Percentiles rank a stretch among this genome's conserved stretches.
Conservation (phyloP, 2,113 vertebrate species). For the Hemichromis elongatus region DNA sequence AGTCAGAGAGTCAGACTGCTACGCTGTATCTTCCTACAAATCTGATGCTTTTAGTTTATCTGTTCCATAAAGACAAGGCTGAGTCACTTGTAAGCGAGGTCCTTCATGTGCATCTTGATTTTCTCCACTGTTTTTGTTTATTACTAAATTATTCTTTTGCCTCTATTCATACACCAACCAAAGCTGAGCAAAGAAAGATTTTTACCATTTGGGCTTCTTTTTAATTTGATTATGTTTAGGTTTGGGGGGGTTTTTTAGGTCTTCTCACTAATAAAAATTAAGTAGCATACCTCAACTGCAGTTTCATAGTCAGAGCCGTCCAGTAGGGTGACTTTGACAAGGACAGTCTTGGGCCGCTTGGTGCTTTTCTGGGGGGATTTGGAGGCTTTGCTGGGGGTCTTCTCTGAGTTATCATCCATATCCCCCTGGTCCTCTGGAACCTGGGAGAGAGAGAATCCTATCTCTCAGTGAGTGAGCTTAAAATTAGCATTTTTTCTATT, state of each 20-base stretch:
- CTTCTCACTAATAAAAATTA: not conserved
- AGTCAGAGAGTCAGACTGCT: not conserved
- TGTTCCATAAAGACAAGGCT: not conserved
- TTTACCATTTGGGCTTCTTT: not conserved
- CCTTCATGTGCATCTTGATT: not conserved
- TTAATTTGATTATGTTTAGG: not conserved
- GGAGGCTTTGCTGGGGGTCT: conserved; percentile 93
- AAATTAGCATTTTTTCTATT: not conserved
- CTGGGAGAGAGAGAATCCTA: conserved; percentile 50
- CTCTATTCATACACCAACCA: not conserved
- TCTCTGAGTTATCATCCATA: conserved; percentile 87
- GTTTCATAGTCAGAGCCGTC: conserved; percentile 90
- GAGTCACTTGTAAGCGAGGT: not conserved
- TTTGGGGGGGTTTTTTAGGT: too few species aligned
- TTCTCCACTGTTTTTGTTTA: not conserved
- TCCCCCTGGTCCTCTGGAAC: conserved; percentile 81
- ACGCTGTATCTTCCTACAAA: not conserved
- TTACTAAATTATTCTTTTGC: not conserved
- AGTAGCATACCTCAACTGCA: conserved; percentile 84
- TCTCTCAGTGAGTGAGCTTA: not conserved
- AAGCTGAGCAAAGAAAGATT: not conserved
- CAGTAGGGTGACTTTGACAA: conserved; percentile 88
- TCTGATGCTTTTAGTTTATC: not conserved
- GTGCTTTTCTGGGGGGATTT: conserved; percentile 90
- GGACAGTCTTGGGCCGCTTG: conserved; percentile 87